These are phyloP conservation scores for Hybognathus amarus DNA, from an alignment of 2,797 vertebrate genomes.

Conservation along the genomic window DNA sequence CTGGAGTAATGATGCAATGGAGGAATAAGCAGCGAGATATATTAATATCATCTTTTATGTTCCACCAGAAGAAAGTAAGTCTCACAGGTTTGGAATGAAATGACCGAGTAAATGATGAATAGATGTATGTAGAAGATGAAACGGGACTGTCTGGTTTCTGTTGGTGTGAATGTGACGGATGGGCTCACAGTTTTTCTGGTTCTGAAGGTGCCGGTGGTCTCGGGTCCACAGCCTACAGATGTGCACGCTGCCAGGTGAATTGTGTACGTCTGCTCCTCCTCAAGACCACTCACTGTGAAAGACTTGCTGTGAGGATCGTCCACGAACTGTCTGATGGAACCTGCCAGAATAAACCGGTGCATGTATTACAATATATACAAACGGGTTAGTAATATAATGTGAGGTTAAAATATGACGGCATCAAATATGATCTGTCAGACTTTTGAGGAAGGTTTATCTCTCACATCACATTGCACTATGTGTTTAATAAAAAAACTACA, in stretches of 20 bases:
- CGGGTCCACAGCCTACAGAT: constrained; percentile 69
- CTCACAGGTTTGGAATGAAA: too few species aligned
- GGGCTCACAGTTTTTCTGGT: constrained; percentile 66
- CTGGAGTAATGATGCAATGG: neutral
- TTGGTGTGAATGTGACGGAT: neutral
- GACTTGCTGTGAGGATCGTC: constrained; percentile 72
- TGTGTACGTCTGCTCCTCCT: constrained; percentile 71
- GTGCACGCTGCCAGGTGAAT: constrained; percentile 76
- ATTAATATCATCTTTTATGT: too few species aligned
- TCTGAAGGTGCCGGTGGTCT: constrained; percentile 50
- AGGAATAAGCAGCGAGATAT: too few species aligned
- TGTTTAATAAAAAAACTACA: neutral
- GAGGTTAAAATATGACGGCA: neutral
- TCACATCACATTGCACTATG: neutral
- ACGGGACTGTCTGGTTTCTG: neutral
- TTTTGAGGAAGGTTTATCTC: neutral
- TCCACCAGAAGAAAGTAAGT: too few species aligned
- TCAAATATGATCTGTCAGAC: neutral
- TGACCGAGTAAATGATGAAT: too few species aligned
- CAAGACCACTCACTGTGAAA: constrained; percentile 69
- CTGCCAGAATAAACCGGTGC: neutral
- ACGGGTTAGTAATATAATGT: neutral
- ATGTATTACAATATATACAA: too few species aligned
- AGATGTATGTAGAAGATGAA: neutral
- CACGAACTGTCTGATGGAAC: constrained; percentile 55